Percentiles rank a stretch among this genome's conserved stretches.
phyloP scores from a whole-genome alignment of 2,797 vertebrate genomes.

The Centropyge bicolor region DNA sequence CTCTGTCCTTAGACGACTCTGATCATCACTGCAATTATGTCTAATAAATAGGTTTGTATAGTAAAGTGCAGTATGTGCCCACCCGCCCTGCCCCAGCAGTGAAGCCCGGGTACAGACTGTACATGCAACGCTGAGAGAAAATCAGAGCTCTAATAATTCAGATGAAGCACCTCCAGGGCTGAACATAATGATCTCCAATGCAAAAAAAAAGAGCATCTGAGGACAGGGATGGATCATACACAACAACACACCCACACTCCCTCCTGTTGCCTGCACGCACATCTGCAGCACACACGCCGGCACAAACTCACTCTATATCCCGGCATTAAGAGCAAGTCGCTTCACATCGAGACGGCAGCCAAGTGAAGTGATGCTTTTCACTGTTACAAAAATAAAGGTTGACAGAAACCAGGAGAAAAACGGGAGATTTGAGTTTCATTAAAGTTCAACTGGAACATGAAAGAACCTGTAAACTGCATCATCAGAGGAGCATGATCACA shows the following conservation, averaged over 20 bases:
- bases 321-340: slow-evolving; percentile 34
- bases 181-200: slow-evolving; percentile 59
- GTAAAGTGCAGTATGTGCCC: not conserved
- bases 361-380: slow-evolving; percentile 9
- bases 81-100: not conserved
- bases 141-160: slow-evolving; percentile 39
- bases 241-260: slow-evolving; percentile 49
- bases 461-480: slow-evolving; percentile 4
- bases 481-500: slow-evolving; percentile 21
- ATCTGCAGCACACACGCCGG: slow-evolving; percentile 20
- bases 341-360: slow-evolving; percentile 31
- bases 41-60: not conserved
- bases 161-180: slow-evolving; percentile 57
- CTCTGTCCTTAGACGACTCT: not conserved
- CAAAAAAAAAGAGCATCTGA: slow-evolving; percentile 57
- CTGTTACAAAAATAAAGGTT: slow-evolving; percentile 20
- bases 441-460: slow-evolving; percentile 22
- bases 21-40: not conserved
- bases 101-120: slow-evolving; percentile 21
- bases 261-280: slow-evolving; percentile 42
- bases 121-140: slow-evolving; percentile 17
- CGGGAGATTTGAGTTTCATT: not conserved
- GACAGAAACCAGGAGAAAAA: slow-evolving; percentile 10
- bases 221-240: slow-evolving; percentile 58
- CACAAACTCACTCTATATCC: slow-evolving; percentile 33